These are phyloP conservation scores for Agapornis roseicollis DNA, from an alignment of 2,113 vertebrate genomes.

Conservation along the genomic window DNA sequence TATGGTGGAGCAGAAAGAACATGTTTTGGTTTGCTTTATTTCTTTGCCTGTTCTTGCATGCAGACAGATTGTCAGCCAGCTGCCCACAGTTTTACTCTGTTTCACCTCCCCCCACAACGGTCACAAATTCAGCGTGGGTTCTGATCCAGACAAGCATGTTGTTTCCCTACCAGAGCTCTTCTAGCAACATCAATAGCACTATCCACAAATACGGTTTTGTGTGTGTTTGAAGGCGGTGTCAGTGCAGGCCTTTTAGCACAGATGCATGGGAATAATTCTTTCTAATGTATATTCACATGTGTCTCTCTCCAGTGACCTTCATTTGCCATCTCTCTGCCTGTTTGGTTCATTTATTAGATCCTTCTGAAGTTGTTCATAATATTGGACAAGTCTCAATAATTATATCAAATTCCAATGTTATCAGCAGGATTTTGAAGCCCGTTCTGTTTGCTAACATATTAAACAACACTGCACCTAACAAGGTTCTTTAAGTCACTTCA, in stretches of 20 bases:
- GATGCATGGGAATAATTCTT: conserved; percentile 28
- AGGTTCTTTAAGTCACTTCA: conserved; percentile 39
- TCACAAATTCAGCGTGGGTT: background rate
- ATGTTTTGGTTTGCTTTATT: conserved; percentile 33
- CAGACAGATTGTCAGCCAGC: conserved; percentile 42
- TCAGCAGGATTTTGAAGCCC: background rate
- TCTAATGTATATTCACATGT: background rate
- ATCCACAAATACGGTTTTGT: background rate
- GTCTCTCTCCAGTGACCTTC: conserved; percentile 31
- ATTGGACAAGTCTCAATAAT: background rate
- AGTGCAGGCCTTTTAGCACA: conserved; percentile 5
- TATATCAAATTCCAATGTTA: background rate
- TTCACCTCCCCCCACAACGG: conserved; percentile 18
- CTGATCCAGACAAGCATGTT: background rate
- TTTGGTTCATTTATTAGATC: background rate
- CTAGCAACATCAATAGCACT: background rate
- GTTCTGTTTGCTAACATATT: conserved; percentile 54
- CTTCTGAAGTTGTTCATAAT: background rate
- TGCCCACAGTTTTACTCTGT: background rate
- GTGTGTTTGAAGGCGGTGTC: background rate
- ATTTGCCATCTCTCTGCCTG: conserved; percentile 4
- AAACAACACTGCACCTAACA: conserved; percentile 19
- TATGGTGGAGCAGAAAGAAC: conserved; percentile 26
- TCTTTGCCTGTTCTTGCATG: conserved; percentile 7
- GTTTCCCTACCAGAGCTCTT: background rate